A percentile compares a stretch with the other conserved stretches of the same genome.
Evolutionary conservation across 2,888 invertebrate genomes (phyloP).

Genomic region (Colletes collaris): DNA sequence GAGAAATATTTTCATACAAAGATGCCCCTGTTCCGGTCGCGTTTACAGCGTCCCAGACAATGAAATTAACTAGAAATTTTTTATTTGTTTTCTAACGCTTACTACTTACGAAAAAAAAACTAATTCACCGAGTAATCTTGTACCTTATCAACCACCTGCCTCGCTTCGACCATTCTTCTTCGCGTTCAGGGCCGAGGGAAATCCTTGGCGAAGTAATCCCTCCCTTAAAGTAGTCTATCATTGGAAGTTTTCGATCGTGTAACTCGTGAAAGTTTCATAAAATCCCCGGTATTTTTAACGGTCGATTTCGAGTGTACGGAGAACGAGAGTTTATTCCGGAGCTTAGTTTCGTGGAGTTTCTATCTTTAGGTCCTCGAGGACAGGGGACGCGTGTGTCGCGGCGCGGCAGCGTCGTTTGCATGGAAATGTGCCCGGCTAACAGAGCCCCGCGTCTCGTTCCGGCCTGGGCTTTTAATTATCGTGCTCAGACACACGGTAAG

Average conservation of each 20-base stretch:
- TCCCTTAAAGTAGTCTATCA: not conserved
- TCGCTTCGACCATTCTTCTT: no score
- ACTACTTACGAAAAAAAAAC: no score
- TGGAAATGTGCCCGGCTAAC: conserved; percentile 41
- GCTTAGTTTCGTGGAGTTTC: conserved; percentile 26
- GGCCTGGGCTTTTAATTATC: conserved; percentile 26
- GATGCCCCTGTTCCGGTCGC: not conserved
- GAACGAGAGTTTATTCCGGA: conserved; percentile 11
- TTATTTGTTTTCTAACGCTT: no score
- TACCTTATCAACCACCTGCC: no score
- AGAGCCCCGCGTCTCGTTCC: conserved; percentile 16
- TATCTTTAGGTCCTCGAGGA: conserved; percentile 57
- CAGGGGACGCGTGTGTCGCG: conserved; percentile 32
- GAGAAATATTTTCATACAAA: not conserved
- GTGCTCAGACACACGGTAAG: not conserved
- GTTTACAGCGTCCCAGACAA: not conserved
- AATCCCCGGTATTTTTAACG: conserved; percentile 27
- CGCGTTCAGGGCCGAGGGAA: no score
- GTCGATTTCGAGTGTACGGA: conserved; percentile 8
- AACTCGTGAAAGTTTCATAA: conserved; percentile 1
- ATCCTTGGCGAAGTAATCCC: not conserved
- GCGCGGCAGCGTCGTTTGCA: conserved; percentile 36
- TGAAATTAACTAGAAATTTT: no score
- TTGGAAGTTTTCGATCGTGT: not conserved
- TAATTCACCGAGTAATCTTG: no score